Evolutionary conservation across 1,140 invertebrate species (phyloP), one percentile per base, ranked within the genome.

Genomic region (Acyrthosiphon pisum): DNA sequence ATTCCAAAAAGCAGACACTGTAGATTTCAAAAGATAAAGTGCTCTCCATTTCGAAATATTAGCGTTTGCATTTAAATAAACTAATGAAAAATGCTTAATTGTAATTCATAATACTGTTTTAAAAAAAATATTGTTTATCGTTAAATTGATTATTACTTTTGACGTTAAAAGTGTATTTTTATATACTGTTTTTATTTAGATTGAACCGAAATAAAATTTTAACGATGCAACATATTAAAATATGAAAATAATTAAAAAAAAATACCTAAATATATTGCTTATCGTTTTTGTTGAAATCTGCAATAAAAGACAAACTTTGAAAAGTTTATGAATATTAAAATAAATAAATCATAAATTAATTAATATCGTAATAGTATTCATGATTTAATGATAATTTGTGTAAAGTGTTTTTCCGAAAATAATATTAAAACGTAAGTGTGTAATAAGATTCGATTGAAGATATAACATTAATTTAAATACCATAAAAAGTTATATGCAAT

Each of bases 171-270:
- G 30, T 14, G 14, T 68, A n/a, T n/a, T n/a, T n/a, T n/a, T n/a
- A n/a, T n/a, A 68, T 68, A 68, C 4, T 26, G n/a, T 68, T 68
- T 68, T 68, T 68, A 68, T 68, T 30, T 6, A n/a, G 30, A 68
- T 68, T 68, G 3, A 23, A 30, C 4, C 3, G 60, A 68, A 7
- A 68, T 68, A 68, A 30, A 68, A 68, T 30, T 11, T 30, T 68
- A 68, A 68, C 11, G 26, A 68, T n/a, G 60, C 26, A 68, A 68
- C 30, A n/a, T 68, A 11, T 68, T n/a, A 30, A 68, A 68, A n/a
- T 68, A 68, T 68, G 60, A 68, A 68, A 68, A 68, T 68, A 68
- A 68, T 68, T n/a, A n/a, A 68, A 68, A 68, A 68, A 60, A 68
- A 18, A 20, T 68, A 68, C 1, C 7, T 26, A 60, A 6, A 60